phyloP scores from a whole-genome alignment of 2,888 invertebrate species.

The Andrena marginata region DNA sequence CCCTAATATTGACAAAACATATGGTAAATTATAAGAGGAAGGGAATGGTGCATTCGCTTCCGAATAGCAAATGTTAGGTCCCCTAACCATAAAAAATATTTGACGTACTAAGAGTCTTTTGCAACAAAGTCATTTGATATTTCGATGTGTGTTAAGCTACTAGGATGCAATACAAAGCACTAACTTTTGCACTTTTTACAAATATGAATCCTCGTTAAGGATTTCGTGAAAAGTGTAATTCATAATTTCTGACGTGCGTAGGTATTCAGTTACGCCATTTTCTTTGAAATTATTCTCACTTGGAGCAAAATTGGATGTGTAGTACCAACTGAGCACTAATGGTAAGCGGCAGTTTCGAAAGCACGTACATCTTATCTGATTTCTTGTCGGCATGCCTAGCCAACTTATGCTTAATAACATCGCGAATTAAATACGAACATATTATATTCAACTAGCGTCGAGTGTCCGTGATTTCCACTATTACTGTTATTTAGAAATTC shows the following conservation, averaged over 20 bases:
- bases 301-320: neutral
- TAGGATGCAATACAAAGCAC: neutral
- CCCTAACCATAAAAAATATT: neutral
- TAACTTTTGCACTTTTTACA: slow-evolving; percentile 17
- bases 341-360: slow-evolving; percentile 26
- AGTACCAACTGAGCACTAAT: neutral
- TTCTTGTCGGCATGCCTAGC: no score
- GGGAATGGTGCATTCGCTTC: slow-evolving; percentile 10
- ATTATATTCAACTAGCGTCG: no score
- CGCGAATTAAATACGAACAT: no score
- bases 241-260: slow-evolving; percentile 29
- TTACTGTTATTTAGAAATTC: no score
- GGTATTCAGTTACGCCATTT: slow-evolving; percentile 34
- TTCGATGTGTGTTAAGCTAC: neutral
- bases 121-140: slow-evolving; percentile 11
- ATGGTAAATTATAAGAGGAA: slow-evolving; percentile 16
- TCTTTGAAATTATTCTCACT: slow-evolving; percentile 9
- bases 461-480: no score
- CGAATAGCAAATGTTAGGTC: slow-evolving; percentile 10
- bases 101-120: neutral
- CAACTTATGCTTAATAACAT: no score
- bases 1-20: slow-evolving; percentile 23
- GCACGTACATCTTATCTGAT: neutral
- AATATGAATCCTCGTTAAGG: neutral
- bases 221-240: neutral